Percentiles rank a stretch among this genome's conserved stretches.
Conservation (phyloP, 2,113 vertebrate species). For the Tachysurus vachellii region DNA sequence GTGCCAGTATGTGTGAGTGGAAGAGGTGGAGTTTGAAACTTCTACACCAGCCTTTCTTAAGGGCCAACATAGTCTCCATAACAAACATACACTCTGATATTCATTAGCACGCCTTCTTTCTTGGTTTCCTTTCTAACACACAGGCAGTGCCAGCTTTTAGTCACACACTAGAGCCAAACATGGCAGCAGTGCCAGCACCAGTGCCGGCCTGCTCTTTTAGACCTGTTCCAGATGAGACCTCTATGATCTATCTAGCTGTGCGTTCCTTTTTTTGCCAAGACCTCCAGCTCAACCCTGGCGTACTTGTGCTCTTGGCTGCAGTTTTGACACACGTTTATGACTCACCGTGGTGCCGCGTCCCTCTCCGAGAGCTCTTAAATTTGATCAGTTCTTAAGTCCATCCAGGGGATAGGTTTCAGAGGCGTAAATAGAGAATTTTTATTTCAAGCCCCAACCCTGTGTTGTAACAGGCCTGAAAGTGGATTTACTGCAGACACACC, state of each 20-base stretch:
- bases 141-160: slow-evolving; percentile 17
- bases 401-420: slow-evolving; percentile 1
- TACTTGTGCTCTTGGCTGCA: slow-evolving; percentile 17
- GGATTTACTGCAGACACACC: slow-evolving; percentile 36
- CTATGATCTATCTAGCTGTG: slow-evolving; percentile 29
- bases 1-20: background rate
- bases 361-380: slow-evolving; percentile 13
- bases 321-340: slow-evolving; percentile 23
- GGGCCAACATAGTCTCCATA: slow-evolving; percentile 32
- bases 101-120: slow-evolving; percentile 23
- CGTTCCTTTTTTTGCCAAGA: background rate
- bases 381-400: slow-evolving; percentile 8
- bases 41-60: slow-evolving; percentile 4
- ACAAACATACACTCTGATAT: slow-evolving; percentile 24
- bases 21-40: background rate
- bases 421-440: slow-evolving; percentile 20
- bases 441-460: background rate
- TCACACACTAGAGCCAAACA: slow-evolving; percentile 34
- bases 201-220: background rate
- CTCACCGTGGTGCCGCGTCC: background rate
- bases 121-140: slow-evolving; percentile 17
- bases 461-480: slow-evolving; percentile 23
- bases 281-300: slow-evolving; percentile 16
- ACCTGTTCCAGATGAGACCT: slow-evolving; percentile 26
- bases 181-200: slow-evolving; percentile 39